Evolutionary conservation across 1,140 invertebrate species (phyloP), one percentile per base, ranked within the genome.

Genomic region (Probaryconus sp.): DNA sequence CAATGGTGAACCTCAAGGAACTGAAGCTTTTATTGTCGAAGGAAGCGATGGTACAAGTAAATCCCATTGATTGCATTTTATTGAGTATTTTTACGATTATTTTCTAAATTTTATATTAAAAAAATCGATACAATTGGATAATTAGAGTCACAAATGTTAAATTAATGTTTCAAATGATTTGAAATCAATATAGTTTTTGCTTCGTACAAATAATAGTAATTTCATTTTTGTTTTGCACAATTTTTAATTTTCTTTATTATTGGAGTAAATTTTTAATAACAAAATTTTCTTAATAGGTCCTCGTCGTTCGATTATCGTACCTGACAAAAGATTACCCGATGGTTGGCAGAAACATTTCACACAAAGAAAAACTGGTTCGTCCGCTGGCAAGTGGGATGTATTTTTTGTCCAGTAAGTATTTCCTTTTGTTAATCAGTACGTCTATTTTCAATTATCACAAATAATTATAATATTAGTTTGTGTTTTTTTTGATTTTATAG

Each of bases 341-440:
- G 92, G 92, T 2, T 95, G 94, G 94, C 89, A 90, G 1, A 95
- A 94, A 82, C 92, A 93, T 79, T 91, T 94, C 80, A 91, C 92
- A 1, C 91, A 92, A 76, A 87, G 93, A 31, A 91, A 89, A 53
- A 83, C 90, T 45, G 92, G 92, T 1, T 88, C 90, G 65, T 92
- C 92, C 2, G 91, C 92, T 7, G 93, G 93, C 3, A 94, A 94
- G 82, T 95, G 93, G 93, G 93, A 94, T 82, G 92, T 94, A 5
- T 90, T 94, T 58, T 89, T 95, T 63, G 85, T 94, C 1, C 90
- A 90, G 92, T 92, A 82, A 83, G 85, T 80, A 26, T 51, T 40
- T 10, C 10, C 10, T 31, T 31, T 31, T n/a, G 10, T 5, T n/a
- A 31, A 31, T 31, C n/a, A n/a, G n/a, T n/a, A n/a, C n/a, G n/a